These are phyloP conservation scores for Phalanger gymnotis DNA, from an alignment of 2,797 vertebrate genomes.

Conservation along the genomic window DNA sequence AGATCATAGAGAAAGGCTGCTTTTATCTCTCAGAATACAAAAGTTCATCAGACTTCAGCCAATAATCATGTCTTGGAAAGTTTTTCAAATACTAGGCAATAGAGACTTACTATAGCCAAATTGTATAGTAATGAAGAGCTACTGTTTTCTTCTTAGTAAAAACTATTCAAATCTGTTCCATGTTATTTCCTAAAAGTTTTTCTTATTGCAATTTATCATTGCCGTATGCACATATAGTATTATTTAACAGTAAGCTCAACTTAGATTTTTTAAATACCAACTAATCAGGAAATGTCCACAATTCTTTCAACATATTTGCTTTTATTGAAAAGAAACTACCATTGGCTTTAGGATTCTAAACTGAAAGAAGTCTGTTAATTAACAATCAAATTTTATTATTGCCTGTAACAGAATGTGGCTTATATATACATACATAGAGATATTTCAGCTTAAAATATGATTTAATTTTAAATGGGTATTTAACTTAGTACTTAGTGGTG, in stretches of 20 bases:
- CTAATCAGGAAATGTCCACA: not conserved
- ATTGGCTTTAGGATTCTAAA: constrained; percentile 37
- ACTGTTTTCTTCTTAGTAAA: not conserved
- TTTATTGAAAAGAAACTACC: constrained; percentile 8
- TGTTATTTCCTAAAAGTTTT: not conserved
- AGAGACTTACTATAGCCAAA: not conserved
- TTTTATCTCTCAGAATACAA: not conserved
- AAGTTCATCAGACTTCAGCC: not conserved
- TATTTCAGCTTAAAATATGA: constrained; percentile 25
- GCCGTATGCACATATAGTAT: not conserved
- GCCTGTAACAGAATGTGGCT: not conserved
- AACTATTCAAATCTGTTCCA: not conserved
- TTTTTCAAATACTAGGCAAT: not conserved
- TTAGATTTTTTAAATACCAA: constrained; percentile 36
- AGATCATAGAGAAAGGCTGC: not conserved
- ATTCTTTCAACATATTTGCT: constrained; percentile 18
- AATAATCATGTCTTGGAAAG: not conserved
- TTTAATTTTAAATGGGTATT: not conserved
- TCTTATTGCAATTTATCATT: not conserved
- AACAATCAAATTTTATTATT: not conserved
- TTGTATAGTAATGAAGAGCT: not conserved
- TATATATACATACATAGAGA: not conserved
- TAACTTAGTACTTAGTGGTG: constrained; percentile 13
- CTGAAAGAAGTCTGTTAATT: constrained; percentile 35
- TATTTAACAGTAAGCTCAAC: constrained; percentile 20